Evolutionary conservation across 2,113 vertebrate species (phyloP), one percentile per base, ranked within the genome.

Genomic region (Pollachius pollachius): DNA sequence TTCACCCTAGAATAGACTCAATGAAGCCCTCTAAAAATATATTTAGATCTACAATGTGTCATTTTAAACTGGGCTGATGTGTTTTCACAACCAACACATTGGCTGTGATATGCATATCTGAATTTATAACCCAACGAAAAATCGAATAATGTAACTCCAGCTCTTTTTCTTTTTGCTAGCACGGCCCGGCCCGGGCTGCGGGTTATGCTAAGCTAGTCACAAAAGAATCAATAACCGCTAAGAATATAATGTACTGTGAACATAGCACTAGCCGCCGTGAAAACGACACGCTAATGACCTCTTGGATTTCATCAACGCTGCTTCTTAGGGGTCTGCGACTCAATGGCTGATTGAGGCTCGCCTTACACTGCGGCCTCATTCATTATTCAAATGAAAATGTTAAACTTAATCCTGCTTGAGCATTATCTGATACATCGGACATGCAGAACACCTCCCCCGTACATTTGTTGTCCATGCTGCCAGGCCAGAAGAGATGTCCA

Each of bases 201-300:
- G 18, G 58, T 27, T 66, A 19, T 34, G 66, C 52, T 48, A 69
- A 65, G 21, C 64, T 37, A 61, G 64, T 30, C n/a, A 3, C 54
- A 25, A 5, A 48, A 23, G 19, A 56, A 74, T 74, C 73, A 69
- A 69, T 74, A 74, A 52, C 21, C 34, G 67, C 73, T 62, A 62
- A 62, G 71, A 66, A 62, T 73, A 73, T 68, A 67, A 68, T 63
- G 65, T 56, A 15, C 48, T 57, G 48, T 62, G 65, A 69, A 65
- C 52, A 65, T 65, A 34, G 65, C 52, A 69, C 17, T 11, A 19
- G 67, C 25, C 6, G 25, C 62, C 65, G 59, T 62, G 62, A 74
- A 74, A 69, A 54, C 13, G 62, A 74, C 62, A 74, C 57, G 73
- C 56, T 74, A 74, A 74, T 74, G 73, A 74, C 34, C 56, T 69